Evolutionary conservation across 1,140 invertebrate species (phyloP).

Genomic region (Achroia grisella): DNA sequence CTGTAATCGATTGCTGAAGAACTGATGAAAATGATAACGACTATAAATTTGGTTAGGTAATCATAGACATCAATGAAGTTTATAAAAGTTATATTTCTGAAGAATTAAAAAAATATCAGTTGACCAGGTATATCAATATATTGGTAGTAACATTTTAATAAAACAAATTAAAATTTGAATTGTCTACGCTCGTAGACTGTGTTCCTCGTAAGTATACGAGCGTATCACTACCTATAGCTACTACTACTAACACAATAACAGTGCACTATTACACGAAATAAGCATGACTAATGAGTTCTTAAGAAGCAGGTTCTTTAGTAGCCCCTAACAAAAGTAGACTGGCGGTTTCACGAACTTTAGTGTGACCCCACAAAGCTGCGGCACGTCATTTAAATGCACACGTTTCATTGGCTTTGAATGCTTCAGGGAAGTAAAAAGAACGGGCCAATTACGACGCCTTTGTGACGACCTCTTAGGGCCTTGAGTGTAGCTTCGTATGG

Average conservation of each 20-base stretch:
- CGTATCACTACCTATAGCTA: slow-evolving; percentile 1
- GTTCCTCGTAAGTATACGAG: not conserved
- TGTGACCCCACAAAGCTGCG: slow-evolving; percentile 70
- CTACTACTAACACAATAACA: not conserved
- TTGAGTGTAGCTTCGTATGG: slow-evolving; percentile 63
- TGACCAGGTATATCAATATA: no score
- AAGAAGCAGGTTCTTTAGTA: slow-evolving; percentile 61
- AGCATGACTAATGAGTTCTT: slow-evolving; percentile 68
- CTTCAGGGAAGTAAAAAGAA: slow-evolving; percentile 70
- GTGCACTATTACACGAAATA: slow-evolving; percentile 49
- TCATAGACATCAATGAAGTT: no score
- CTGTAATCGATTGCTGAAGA: no score
- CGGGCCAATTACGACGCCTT: slow-evolving; percentile 71
- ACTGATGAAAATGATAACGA: no score
- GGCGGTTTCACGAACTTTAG: slow-evolving; percentile 66
- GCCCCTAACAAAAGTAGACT: slow-evolving; percentile 61
- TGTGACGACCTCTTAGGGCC: slow-evolving; percentile 66
- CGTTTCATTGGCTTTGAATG: slow-evolving; percentile 72
- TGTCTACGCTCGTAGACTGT: no score
- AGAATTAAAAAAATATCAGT: no score
- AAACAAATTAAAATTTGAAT: no score
- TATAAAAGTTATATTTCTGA: no score
- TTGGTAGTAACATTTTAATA: no score
- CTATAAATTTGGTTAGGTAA: no score
- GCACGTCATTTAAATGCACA: slow-evolving; percentile 73